These are phyloP conservation scores for Poecilia wingei DNA, from an alignment of 2,797 vertebrate species.

Conservation along the genomic window DNA sequence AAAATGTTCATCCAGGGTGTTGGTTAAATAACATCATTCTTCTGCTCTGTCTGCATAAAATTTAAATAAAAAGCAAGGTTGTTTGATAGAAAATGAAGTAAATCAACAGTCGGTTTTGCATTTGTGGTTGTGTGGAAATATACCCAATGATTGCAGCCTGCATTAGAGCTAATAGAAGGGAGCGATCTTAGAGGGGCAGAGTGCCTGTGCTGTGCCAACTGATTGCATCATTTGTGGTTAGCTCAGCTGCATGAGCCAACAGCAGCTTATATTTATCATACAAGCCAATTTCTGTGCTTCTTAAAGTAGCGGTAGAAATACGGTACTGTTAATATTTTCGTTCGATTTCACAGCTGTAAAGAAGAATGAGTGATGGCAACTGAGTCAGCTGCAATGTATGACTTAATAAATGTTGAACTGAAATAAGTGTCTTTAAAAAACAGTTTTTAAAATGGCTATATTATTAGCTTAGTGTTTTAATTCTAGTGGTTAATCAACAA, in stretches of 20 bases:
- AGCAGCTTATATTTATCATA: conserved; percentile 39
- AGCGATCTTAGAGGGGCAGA: conserved; percentile 28
- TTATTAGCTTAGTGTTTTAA: background rate
- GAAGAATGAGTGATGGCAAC: background rate
- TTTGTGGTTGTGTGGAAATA: conserved; percentile 18
- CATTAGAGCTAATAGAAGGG: conserved; percentile 51
- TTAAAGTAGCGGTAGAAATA: conserved; percentile 34
- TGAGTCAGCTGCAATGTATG: background rate
- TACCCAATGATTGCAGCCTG: conserved; percentile 37
- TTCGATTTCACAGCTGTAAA: conserved; percentile 21
- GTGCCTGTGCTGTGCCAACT: conserved; percentile 41
- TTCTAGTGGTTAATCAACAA: background rate
- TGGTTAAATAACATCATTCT: background rate
- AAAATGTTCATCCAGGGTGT: background rate
- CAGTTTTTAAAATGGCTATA: background rate
- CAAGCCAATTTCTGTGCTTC: conserved; percentile 38
- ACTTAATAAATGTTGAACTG: background rate
- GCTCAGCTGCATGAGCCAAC: conserved; percentile 27
- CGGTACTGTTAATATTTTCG: conserved; percentile 11
- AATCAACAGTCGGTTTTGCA: conserved; percentile 17
- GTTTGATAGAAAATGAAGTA: conserved; percentile 2
- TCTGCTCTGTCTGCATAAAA: background rate
- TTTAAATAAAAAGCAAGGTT: background rate
- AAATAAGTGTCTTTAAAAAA: background rate
- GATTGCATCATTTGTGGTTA: conserved; percentile 54